Evolutionary conservation across 1,140 invertebrate genomes (phyloP).

Genomic region (Aricia agestis): DNA sequence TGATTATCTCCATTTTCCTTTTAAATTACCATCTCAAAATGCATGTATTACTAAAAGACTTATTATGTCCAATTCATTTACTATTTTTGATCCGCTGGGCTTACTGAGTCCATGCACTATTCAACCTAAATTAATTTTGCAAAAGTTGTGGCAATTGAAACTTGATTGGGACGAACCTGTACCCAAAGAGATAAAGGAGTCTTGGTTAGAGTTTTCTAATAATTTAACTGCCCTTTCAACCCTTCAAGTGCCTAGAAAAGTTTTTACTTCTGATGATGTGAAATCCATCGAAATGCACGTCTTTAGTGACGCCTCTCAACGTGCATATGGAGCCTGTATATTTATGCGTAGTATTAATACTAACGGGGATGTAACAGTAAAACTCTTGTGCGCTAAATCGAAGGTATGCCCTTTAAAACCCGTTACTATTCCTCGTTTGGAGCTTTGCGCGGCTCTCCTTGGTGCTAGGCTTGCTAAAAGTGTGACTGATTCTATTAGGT

Average conservation of each 20-base stretch:
- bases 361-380: conserved; percentile 20
- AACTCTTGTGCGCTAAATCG: conserved; percentile 27
- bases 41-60: conserved; percentile 28
- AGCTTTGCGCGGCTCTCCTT: conserved; percentile 31
- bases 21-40: conserved; percentile 21
- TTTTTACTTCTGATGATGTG: conserved; percentile 2
- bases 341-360: conserved; percentile 18
- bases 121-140: conserved; percentile 33
- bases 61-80: conserved; percentile 36
- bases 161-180: conserved; percentile 36
- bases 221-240: too few species aligned
- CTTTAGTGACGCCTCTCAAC: conserved; percentile 29
- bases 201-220: too few species aligned
- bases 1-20: conserved; percentile 32
- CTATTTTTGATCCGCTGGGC: conserved; percentile 38
- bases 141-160: conserved; percentile 31
- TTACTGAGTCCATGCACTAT: conserved; percentile 30
- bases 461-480: conserved; percentile 18
- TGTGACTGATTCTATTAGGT: background rate
- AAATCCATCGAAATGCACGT: conserved; percentile 21
- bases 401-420: conserved; percentile 29
- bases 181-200: background rate
- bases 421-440: conserved; percentile 29
- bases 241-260: conserved; percentile 20
- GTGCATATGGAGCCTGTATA: conserved; percentile 29